phyloP scores from a whole-genome alignment of 2,797 vertebrate genomes.

The Oceanodroma leucorhoa region DNA sequence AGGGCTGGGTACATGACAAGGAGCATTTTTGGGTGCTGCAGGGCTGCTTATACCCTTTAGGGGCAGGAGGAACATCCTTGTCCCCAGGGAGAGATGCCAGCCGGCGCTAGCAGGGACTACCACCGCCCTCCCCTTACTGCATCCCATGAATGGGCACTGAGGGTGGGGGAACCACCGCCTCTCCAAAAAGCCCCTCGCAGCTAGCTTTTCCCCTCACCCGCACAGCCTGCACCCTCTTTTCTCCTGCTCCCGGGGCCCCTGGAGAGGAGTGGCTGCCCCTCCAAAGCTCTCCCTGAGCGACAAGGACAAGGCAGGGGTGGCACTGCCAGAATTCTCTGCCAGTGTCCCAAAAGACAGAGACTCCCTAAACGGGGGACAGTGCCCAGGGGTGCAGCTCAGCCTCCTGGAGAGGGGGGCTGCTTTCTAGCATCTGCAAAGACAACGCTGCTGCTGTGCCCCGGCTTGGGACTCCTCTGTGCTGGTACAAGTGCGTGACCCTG shows the following conservation, averaged over 20 bases:
- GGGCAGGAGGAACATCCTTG: neutral
- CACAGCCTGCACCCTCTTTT: neutral
- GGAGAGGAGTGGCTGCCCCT: neutral
- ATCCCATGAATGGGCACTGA: accelerated
- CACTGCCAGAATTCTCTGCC: neutral
- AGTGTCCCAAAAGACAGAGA: neutral
- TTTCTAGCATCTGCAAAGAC: neutral
- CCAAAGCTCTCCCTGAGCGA: neutral
- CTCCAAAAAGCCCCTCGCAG: neutral
- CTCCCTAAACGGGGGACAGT: neutral
- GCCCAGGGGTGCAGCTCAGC: neutral
- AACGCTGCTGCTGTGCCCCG: neutral
- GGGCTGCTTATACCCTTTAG: neutral
- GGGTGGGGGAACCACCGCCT: neutral
- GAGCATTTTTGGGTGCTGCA: neutral
- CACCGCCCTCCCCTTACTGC: neutral
- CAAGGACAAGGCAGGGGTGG: neutral
- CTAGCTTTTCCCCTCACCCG: neutral
- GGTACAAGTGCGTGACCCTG: accelerated
- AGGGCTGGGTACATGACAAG: neutral
- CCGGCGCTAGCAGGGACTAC: neutral
- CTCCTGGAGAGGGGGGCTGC: neutral
- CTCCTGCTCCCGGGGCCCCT: neutral
- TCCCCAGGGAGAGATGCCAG: neutral
- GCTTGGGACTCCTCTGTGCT: neutral